Evolutionary conservation across 2,113 vertebrate genomes (phyloP), one percentile per base, ranked within the genome.

Genomic region (Cyphomyrus discorhynchus): DNA sequence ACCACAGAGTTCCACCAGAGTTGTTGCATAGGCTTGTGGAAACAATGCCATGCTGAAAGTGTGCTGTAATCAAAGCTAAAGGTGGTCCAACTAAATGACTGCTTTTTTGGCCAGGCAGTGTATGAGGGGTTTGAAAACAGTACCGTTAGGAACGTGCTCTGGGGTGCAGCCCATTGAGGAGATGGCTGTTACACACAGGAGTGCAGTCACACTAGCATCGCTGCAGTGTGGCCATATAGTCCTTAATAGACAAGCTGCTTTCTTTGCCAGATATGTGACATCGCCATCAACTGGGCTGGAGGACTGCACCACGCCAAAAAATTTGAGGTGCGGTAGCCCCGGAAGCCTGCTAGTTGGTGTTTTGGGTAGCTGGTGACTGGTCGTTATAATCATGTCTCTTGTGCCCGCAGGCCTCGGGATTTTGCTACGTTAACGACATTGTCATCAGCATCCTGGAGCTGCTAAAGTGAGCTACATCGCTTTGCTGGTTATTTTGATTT

Each of bases 341-440:
- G 7, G 42, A 49, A 13, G 10, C 62, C 74, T 5, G 31, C 11
- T 5, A 42, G 13, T 15, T 39, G 70, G 31, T 77, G 70, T 77
- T 77, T 77, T 77, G 70, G 11, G 70, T 39, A 77, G 35, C 35
- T 19, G 74, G 47, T 66, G 46, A 50, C 17, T 53, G 70, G 31
- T 3, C 58, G 11, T 85, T 50, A 42, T 19, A 42, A 80, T 80
- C 31, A 39, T 93, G 11, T 92, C 2, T 91, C 92, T 94, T 89
- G 86, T 88, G 35, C 2, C 88, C 88, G 0, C 94, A 99, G 98
- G 98, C 98, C 0, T 99, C 98, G 42, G 98, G 98, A 5, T 99
- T 99, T 93, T 99, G 98, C 92, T 99, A 99, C 0, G 98, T 99
- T 70, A 99, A 99, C 0, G 98, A 99, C 96, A 99, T 99, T 62